Evolutionary conservation across 2,888 invertebrate genomes (phyloP), one percentile per base, ranked within the genome.

Genomic region (Cantharis rustica): DNA sequence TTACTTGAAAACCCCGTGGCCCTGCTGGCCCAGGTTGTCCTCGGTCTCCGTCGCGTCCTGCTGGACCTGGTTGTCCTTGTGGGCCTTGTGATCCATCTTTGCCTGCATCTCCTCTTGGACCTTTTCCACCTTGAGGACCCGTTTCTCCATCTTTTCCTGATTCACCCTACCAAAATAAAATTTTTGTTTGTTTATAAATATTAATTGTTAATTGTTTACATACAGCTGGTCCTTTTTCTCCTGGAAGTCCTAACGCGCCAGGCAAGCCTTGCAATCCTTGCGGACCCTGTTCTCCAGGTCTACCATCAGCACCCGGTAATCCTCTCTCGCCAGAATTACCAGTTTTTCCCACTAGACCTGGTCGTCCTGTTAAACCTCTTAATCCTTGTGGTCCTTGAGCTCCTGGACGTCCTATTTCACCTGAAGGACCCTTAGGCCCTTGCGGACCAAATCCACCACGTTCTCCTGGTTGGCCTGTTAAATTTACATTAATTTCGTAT

Each of bases 241-340:
- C 96, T n/a, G 93, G 92, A 16, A 91, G 90, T 69, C 96, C 96
- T 83, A 94, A 90, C 2, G 93, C 91, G 68, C 96, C 96, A 68
- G 94, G 95, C 16, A 94, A 89, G 31, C 97, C 97, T 88, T 94
- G 94, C 16, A 94, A 88, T 15, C 96, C 96, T 85, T 93, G 93
- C 13, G 92, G 89, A 64, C 96, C 96, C 83, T 93, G 93, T 84
- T 95, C 96, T 20, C 97, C 97, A 13, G 95, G 92, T 85, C 94
- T 94, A 7, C 96, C 96, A 88, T 96, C 96, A 75, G 95, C 94
- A 10, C 96, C 96, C 68, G 93, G 92, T 83, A 93, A 89, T 66
- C 95, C 95, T 78, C 94, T 90, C 84, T 94, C 94, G 20, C 95
- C 95, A 64, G 92, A 90, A 73, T 91, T 90, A 4, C 95, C 95